Evolutionary conservation across 2,113 vertebrate species (phyloP).

Genomic region (Seriola quinqueradiata): DNA sequence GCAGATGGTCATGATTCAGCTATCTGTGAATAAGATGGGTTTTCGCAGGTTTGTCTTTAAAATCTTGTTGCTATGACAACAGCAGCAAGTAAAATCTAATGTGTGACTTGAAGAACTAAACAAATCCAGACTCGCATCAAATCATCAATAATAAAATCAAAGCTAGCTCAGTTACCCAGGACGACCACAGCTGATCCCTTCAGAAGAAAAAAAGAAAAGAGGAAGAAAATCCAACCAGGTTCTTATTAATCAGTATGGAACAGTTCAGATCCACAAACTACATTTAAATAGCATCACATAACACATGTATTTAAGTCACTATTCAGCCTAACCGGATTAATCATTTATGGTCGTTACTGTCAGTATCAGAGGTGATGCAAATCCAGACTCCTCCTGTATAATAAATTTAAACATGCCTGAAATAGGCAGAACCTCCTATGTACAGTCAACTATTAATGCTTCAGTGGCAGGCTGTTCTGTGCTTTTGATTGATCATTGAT

Average conservation of each 20-base stretch:
- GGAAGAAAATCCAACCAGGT: neutral
- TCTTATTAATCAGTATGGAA: neutral
- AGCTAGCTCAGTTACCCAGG: too few relatives aligned
- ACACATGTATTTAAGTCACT: neutral
- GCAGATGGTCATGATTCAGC: too few relatives aligned
- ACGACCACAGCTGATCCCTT: too few relatives aligned
- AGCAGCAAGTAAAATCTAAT: too few relatives aligned
- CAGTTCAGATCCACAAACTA: neutral
- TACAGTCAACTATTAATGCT: neutral
- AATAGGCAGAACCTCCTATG: neutral
- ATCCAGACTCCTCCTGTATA: neutral
- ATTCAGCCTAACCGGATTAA: neutral
- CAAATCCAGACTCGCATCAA: too few relatives aligned
- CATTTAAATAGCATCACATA: neutral
- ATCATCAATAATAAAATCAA: too few relatives aligned
- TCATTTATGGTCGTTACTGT: neutral
- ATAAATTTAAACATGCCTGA: neutral
- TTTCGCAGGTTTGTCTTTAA: too few relatives aligned
- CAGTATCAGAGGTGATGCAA: neutral
- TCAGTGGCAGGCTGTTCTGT: neutral
- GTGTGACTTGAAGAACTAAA: too few relatives aligned
- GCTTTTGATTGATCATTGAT: slow-evolving; percentile 20
- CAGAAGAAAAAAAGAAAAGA: neutral
- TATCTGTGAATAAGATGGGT: too few relatives aligned
- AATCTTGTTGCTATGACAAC: too few relatives aligned